A percentile compares a stretch with the other conserved stretches of the same genome.
Evolutionary conservation across 2,797 vertebrate species (phyloP).

Genomic region (Tarsius wallacei): DNA sequence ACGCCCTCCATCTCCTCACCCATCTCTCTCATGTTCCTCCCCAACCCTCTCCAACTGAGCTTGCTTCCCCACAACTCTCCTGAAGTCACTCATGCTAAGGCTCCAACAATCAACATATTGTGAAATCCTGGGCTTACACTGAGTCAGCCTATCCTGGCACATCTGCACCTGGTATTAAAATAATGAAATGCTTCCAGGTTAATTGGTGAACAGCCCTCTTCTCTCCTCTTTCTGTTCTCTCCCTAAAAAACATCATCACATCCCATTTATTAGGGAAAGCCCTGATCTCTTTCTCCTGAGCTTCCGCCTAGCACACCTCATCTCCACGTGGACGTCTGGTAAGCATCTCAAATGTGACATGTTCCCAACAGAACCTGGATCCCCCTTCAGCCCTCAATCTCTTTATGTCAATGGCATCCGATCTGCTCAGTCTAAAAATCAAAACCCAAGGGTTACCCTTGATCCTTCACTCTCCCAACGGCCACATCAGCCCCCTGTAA

Average conservation of each 20-base stretch:
- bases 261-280: not conserved
- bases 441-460: not conserved
- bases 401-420: not conserved
- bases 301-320: not conserved
- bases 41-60: not conserved
- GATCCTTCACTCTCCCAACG: not conserved
- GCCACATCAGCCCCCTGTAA: not conserved
- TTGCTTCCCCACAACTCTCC: not conserved
- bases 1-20: not conserved
- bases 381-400: not conserved
- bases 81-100: not conserved
- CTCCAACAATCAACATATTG: not conserved
- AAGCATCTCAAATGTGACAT: not conserved
- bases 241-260: not conserved
- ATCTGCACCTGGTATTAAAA: not conserved
- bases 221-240: not conserved
- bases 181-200: not conserved
- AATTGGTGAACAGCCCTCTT: not conserved
- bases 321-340: not conserved
- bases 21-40: not conserved
- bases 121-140: not conserved
- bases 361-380: not conserved
- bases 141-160: not conserved
- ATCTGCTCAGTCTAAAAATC: not conserved
- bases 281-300: not conserved